These are phyloP conservation scores for Actias luna DNA, from an alignment of 2,888 invertebrate genomes.

Conservation along the genomic window DNA sequence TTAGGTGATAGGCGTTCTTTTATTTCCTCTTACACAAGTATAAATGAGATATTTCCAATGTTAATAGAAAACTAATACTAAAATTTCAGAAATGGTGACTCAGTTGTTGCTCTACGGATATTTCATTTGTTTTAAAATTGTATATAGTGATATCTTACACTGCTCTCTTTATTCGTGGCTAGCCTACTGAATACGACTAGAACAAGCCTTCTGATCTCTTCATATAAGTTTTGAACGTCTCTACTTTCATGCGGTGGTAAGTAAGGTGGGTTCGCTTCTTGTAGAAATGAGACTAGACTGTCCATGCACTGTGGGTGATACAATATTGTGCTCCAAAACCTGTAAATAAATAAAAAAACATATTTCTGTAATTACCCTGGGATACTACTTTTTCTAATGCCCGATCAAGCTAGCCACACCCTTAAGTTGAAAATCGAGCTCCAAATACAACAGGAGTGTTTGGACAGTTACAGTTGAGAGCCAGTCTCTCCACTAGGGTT, in stretches of 20 bases:
- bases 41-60: too few species aligned
- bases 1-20: too few species aligned
- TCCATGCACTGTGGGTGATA: slow-evolving; percentile 84
- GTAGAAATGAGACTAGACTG: slow-evolving; percentile 86
- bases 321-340: slow-evolving; percentile 88
- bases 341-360: slow-evolving; percentile 39
- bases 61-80: too few species aligned
- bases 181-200: slow-evolving; percentile 89
- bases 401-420: too few species aligned
- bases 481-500: too few species aligned
- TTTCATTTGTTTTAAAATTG: not conserved
- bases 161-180: slow-evolving; percentile 89
- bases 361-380: not conserved
- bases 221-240: slow-evolving; percentile 73
- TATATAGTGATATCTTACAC: slow-evolving; percentile 65
- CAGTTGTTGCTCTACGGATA: too few species aligned
- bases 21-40: too few species aligned
- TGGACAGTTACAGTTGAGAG: too few species aligned
- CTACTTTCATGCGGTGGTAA: slow-evolving; percentile 71
- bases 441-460: too few species aligned
- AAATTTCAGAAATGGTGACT: too few species aligned
- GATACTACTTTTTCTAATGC: too few species aligned
- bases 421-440: too few species aligned
- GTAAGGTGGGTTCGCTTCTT: slow-evolving; percentile 87
- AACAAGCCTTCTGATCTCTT: slow-evolving; percentile 83